phyloP scores from a whole-genome alignment of 2,797 vertebrate species.

The Graptemys geographica region DNA sequence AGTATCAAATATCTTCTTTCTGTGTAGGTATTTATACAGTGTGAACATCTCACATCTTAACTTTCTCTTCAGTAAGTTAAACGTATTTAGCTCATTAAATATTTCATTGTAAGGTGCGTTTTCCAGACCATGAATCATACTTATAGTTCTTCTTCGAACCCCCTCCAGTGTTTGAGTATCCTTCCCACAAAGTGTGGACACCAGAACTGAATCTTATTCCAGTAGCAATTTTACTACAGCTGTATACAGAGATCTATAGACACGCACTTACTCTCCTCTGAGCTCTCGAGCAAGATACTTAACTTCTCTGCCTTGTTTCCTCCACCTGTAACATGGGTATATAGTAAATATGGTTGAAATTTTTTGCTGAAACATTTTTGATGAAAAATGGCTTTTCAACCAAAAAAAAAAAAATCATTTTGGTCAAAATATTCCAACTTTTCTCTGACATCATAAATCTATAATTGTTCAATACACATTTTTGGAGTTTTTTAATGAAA shows the following conservation, averaged over 20 bases:
- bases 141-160: not conserved
- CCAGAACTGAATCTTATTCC: not conserved
- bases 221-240: not conserved
- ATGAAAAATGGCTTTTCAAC: not conserved
- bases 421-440: not conserved
- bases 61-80: not conserved
- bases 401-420: not conserved
- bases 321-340: not conserved
- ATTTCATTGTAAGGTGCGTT: not conserved
- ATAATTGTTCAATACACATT: not conserved
- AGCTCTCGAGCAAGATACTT: not conserved
- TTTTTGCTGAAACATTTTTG: not conserved
- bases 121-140: not conserved
- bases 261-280: not conserved
- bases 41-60: not conserved
- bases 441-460: not conserved
- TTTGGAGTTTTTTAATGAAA: not conserved
- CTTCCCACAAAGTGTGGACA: not conserved
- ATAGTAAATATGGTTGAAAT: not conserved
- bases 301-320: not conserved
- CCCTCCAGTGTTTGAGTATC: not conserved
- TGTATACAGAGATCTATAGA: not conserved
- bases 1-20: not conserved
- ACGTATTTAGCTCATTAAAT: not conserved
- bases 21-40: not conserved